A percentile compares a stretch with the other conserved stretches of the same genome.
phyloP scores from a whole-genome alignment of 2,113 vertebrate species.

The Chroicocephalus ridibundus region DNA sequence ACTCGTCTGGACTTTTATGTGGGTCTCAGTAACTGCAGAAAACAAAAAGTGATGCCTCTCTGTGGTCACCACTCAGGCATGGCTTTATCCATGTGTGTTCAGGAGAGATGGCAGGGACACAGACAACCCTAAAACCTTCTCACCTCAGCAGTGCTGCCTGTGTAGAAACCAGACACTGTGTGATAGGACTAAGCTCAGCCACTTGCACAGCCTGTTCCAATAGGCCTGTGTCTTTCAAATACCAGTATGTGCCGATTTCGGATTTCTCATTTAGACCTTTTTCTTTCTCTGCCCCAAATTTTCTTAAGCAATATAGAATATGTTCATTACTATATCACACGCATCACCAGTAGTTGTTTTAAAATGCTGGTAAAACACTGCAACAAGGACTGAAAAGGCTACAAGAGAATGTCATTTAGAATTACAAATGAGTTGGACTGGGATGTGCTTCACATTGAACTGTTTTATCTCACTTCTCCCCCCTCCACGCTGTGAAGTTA shows the following conservation, averaged over 20 bases:
- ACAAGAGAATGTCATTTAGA: not conserved
- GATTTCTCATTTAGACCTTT: not conserved
- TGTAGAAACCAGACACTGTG: not conserved
- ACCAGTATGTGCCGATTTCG: not conserved
- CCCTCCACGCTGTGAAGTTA: not conserved
- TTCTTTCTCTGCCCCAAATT: not conserved
- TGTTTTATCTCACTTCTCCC: not conserved
- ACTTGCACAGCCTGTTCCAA: not conserved
- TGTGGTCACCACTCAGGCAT: not conserved
- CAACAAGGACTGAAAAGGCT: not conserved
- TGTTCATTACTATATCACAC: not conserved
- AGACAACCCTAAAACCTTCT: not conserved
- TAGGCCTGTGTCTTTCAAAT: not conserved
- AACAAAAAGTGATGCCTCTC: not conserved
- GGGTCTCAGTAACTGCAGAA: not conserved
- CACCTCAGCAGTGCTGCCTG: not conserved
- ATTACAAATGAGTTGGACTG: not conserved
- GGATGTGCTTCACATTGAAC: not conserved
- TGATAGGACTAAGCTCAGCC: not conserved
- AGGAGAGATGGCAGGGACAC: not conserved
- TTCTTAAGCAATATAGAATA: not conserved
- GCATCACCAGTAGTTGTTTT: not conserved
- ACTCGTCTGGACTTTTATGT: not conserved
- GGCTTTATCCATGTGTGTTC: not conserved
- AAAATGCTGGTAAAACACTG: not conserved